Conservation (phyloP, 2,888 invertebrate genomes). For the Pedicia rivosa region DNA sequence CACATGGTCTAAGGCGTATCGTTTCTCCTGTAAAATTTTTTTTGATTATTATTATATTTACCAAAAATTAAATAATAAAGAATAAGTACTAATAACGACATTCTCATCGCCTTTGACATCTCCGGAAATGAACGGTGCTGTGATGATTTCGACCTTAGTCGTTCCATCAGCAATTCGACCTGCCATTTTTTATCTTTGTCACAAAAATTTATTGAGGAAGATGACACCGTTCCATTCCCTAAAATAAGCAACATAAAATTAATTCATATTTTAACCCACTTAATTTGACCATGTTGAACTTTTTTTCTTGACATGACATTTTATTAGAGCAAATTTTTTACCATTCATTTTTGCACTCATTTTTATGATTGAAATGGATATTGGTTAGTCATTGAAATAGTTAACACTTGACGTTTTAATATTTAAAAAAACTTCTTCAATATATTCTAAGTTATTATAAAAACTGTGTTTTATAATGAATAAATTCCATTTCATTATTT, state of each 20-base stretch:
- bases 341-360: conserved; percentile 3
- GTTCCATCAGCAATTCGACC: conserved; percentile 82
- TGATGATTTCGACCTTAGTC: conserved; percentile 65
- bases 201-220: background rate
- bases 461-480: too few species aligned
- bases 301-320: too few species aligned
- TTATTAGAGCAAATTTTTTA: too few species aligned
- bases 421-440: too few species aligned
- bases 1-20: conserved; percentile 70
- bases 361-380: too few species aligned
- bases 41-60: conserved; percentile 23
- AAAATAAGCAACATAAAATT: background rate
- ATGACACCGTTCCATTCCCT: conserved; percentile 1
- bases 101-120: conserved; percentile 73
- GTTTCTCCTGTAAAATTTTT: conserved; percentile 46
- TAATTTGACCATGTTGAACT: too few species aligned
- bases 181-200: conserved; percentile 60
- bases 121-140: conserved; percentile 71
- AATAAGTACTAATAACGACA: conserved; percentile 46
- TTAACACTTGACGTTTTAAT: too few species aligned
- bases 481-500: too few species aligned
- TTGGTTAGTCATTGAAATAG: too few species aligned
- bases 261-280: too few species aligned
- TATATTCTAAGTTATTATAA: too few species aligned
- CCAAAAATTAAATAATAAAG: conserved; percentile 9